phyloP scores from a whole-genome alignment of 2,797 vertebrate genomes.

The Danionella dracula region DNA sequence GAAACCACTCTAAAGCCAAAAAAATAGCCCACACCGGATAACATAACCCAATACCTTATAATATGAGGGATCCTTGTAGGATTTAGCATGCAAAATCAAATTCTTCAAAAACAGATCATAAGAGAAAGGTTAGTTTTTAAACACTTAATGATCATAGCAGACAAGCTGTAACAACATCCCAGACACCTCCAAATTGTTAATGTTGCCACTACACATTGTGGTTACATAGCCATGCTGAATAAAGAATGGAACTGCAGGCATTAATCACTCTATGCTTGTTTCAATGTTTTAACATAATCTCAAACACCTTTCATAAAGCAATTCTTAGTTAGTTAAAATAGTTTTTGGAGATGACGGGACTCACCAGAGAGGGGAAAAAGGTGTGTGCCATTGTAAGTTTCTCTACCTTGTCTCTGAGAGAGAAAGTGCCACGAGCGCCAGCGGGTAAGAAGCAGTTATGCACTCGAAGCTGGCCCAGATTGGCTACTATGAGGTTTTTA shows the following conservation, averaged over 20 bases:
- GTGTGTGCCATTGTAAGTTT: constrained; percentile 73
- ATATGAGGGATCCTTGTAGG: constrained; percentile 76
- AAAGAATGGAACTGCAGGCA: constrained; percentile 4
- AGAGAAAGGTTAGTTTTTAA: constrained; percentile 26
- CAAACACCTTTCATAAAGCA: too few relatives aligned
- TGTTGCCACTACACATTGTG: background rate
- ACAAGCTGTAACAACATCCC: background rate
- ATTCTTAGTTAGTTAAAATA: too few relatives aligned
- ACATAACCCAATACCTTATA: constrained; percentile 72
- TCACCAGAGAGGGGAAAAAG: constrained; percentile 77
- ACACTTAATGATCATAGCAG: background rate
- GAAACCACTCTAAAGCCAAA: background rate
- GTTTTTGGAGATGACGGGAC: constrained; percentile 44
- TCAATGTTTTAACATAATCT: too few relatives aligned
- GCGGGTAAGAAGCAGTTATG: constrained; percentile 86
- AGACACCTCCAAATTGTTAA: background rate
- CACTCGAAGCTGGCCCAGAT: constrained; percentile 89
- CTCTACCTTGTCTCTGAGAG: constrained; percentile 90
- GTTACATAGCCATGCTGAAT: background rate
- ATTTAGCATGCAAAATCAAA: constrained; percentile 80
- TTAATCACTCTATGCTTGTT: too few relatives aligned
- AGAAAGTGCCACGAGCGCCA: constrained; percentile 82
- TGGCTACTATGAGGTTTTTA: constrained; percentile 87
- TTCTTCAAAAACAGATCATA: constrained; percentile 77
- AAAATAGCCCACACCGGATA: constrained; percentile 17